Conservation (phyloP, 2,888 invertebrate species). For the Drosophila ustulata region DNA sequence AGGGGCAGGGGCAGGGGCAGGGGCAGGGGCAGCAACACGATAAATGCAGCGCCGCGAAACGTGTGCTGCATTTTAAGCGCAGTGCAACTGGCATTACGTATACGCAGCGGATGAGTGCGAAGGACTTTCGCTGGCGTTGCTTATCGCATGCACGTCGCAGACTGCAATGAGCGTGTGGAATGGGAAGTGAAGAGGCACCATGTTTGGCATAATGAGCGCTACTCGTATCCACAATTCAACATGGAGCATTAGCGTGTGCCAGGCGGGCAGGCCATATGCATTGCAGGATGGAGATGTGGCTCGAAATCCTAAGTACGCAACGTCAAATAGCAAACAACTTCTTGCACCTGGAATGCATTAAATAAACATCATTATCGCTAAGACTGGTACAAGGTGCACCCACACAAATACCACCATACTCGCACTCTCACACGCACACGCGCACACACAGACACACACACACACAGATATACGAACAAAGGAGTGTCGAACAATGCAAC, state of each 20-base stretch:
- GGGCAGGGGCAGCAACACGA: conserved; percentile 32
- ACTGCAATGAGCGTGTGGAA: conserved; percentile 44
- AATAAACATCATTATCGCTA: conserved; percentile 81
- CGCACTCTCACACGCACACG: not conserved
- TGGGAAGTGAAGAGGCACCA: conserved; percentile 56
- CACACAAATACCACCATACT: not conserved
- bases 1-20: not conserved
- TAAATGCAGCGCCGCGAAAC: conserved; percentile 73
- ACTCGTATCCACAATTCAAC: conserved; percentile 41
- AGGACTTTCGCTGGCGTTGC: conserved; percentile 51
- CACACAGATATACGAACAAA: conserved; percentile 18
- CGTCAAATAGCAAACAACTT: conserved; percentile 75
- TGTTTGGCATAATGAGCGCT: conserved; percentile 74
- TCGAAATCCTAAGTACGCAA: conserved; percentile 63
- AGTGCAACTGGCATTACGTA: conserved; percentile 63
- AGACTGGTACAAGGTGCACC: conserved; percentile 53
- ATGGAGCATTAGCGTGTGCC: conserved; percentile 54
- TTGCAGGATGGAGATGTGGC: conserved; percentile 40
- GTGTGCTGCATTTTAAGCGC: conserved; percentile 69
- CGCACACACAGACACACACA: conserved; percentile 12
- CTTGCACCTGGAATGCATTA: conserved; percentile 81
- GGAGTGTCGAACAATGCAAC: conserved; percentile 56
- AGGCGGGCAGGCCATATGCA: conserved; percentile 21
- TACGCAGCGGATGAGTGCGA: conserved; percentile 70
- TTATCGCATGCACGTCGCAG: conserved; percentile 75